A percentile compares a stretch with the other conserved stretches of the same genome.
Conservation (phyloP, 2,113 vertebrate species). For the Phrynocephalus versicolor region DNA sequence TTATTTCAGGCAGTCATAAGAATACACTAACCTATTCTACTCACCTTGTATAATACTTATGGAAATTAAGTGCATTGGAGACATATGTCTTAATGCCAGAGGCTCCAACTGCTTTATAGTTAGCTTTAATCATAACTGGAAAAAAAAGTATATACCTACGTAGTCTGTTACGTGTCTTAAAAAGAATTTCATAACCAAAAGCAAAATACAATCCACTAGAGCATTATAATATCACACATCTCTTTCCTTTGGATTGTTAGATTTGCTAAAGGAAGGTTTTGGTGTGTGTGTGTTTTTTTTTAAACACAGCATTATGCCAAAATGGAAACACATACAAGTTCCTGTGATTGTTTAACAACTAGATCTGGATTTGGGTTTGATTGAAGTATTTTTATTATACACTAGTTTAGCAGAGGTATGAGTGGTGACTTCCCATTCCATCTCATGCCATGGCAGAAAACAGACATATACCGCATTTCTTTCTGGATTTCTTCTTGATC, state of each 20-base stretch:
- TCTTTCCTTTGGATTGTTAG: neutral
- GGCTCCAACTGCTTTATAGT: neutral
- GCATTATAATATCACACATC: neutral
- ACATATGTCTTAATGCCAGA: neutral
- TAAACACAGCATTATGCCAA: neutral
- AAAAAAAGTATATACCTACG: neutral
- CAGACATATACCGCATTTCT: neutral
- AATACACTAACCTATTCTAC: neutral
- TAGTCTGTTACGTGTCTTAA: neutral
- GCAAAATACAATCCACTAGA: neutral
- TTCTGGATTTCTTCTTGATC: neutral
- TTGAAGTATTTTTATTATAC: neutral
- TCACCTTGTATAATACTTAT: neutral
- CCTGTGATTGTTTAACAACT: neutral
- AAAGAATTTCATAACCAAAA: constrained; percentile 5
- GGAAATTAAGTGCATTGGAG: neutral
- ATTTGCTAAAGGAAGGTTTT: neutral
- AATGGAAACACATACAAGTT: neutral
- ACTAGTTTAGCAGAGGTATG: neutral
- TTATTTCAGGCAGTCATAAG: neutral
- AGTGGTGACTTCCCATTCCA: neutral
- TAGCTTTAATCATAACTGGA: neutral
- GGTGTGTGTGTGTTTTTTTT: neutral
- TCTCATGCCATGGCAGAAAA: neutral
- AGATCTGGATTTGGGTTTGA: neutral